phyloP scores from a whole-genome alignment of 2,888 invertebrate genomes.

The Sphaeridia pumilis region DNA sequence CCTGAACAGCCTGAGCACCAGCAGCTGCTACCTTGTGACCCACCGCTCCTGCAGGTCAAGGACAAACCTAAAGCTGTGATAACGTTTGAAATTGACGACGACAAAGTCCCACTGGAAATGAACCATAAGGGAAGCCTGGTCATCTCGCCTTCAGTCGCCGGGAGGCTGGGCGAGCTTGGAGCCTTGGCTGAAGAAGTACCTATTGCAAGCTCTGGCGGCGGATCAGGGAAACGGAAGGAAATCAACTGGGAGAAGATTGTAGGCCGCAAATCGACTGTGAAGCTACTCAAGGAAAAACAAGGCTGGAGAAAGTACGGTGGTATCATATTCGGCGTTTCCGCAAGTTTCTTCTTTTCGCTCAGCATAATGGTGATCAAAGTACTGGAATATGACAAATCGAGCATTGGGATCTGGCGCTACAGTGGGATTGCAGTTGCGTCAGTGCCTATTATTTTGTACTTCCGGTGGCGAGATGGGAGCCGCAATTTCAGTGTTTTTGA shows the following conservation, averaged over 20 bases:
- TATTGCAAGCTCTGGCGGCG: too few species aligned
- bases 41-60: too few species aligned
- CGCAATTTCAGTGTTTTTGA: slow-evolving; percentile 13
- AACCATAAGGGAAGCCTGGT: not conserved
- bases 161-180: not conserved
- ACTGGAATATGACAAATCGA: slow-evolving; percentile 22
- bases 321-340: slow-evolving; percentile 21
- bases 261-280: not conserved
- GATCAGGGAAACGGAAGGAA: not conserved
- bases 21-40: too few species aligned
- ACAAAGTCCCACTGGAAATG: slow-evolving; percentile 11
- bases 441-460: slow-evolving; percentile 17
- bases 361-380: slow-evolving; percentile 27
- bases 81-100: not conserved
- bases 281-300: not conserved
- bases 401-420: slow-evolving; percentile 29
- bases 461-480: not conserved
- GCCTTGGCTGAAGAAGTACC: not conserved
- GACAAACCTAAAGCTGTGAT: too few species aligned
- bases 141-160: slow-evolving; percentile 8
- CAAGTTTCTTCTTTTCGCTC: slow-evolving; percentile 26
- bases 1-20: too few species aligned
- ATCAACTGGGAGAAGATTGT: not conserved
- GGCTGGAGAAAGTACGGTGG: slow-evolving; percentile 23
- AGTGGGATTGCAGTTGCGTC: slow-evolving; percentile 21